Evolutionary conservation across 2,113 vertebrate species (phyloP).

Genomic region (Excalfactoria chinensis): DNA sequence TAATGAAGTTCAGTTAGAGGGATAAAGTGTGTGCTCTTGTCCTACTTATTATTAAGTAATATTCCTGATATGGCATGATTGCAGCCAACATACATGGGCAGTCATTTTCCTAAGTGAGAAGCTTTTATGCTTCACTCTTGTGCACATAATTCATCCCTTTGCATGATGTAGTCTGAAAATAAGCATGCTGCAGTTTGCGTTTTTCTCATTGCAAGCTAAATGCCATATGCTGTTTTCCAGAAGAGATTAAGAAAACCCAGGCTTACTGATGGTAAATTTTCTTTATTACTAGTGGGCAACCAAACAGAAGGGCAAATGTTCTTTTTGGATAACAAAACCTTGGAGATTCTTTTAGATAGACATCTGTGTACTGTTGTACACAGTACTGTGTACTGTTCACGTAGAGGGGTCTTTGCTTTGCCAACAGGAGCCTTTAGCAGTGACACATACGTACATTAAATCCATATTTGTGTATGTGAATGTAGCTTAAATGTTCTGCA

Average conservation of each 20-base stretch:
- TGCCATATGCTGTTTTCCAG: not conserved
- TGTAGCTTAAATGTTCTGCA: not conserved
- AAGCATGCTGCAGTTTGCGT: not conserved
- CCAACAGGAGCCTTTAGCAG: not conserved
- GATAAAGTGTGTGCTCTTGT: not conserved
- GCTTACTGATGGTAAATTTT: not conserved
- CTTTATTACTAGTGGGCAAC: not conserved
- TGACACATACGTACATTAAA: not conserved
- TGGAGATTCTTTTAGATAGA: not conserved
- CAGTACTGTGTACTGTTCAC: not conserved
- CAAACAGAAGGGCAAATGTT: not conserved
- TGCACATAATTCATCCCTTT: not conserved
- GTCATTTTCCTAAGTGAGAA: not conserved
- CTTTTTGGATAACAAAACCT: not conserved
- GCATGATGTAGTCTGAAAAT: conserved; percentile 21
- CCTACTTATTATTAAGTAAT: not conserved
- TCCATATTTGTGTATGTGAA: not conserved
- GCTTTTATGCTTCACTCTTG: not conserved
- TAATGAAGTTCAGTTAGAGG: not conserved
- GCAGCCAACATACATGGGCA: not conserved
- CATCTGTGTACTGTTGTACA: not conserved
- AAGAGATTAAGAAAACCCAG: not conserved
- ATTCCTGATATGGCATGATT: not conserved
- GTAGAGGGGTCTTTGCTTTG: not conserved
- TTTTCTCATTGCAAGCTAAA: not conserved